phyloP scores from a whole-genome alignment of 2,888 invertebrate genomes.

The Ochropleura leucogaster region DNA sequence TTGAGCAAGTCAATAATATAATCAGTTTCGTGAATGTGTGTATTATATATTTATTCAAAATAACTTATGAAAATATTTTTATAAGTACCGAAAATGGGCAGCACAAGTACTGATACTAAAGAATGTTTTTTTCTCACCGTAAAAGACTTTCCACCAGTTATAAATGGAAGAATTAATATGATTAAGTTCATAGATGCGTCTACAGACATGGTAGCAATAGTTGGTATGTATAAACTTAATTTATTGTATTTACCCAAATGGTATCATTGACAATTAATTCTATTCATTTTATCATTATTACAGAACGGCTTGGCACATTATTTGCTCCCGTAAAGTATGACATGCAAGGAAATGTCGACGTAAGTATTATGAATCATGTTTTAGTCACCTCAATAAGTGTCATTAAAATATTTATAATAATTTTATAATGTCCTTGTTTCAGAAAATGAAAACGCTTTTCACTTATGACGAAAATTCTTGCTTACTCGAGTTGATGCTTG shows the following conservation, averaged over 20 bases:
- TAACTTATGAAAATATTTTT: conserved; percentile 33
- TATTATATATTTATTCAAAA: conserved; percentile 55
- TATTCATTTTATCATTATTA: conserved; percentile 68
- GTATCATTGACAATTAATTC: neutral
- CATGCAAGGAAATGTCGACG: conserved; percentile 94
- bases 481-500: conserved; percentile 92
- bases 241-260: neutral
- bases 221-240: conserved; percentile 89
- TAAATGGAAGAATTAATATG: conserved; percentile 91
- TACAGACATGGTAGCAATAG: conserved; percentile 90
- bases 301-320: conserved; percentile 94
- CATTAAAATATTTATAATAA: neutral
- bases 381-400: neutral
- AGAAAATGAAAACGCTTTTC: conserved; percentile 92
- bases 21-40: conserved; percentile 58
- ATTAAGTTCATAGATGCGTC: conserved; percentile 91
- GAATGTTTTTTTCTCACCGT: conserved; percentile 71
- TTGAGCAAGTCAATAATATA: conserved; percentile 17
- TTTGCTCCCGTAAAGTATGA: conserved; percentile 94
- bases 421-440: conserved; percentile 58
- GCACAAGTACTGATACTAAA: conserved; percentile 53
- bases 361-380: conserved; percentile 78
- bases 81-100: conserved; percentile 74
- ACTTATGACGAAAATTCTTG: conserved; percentile 89
- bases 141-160: conserved; percentile 89